Percentiles rank a stretch among this genome's conserved stretches.
phyloP scores from a whole-genome alignment of 64 coral and sea anemone genomes.

The Montipora sp. region DNA sequence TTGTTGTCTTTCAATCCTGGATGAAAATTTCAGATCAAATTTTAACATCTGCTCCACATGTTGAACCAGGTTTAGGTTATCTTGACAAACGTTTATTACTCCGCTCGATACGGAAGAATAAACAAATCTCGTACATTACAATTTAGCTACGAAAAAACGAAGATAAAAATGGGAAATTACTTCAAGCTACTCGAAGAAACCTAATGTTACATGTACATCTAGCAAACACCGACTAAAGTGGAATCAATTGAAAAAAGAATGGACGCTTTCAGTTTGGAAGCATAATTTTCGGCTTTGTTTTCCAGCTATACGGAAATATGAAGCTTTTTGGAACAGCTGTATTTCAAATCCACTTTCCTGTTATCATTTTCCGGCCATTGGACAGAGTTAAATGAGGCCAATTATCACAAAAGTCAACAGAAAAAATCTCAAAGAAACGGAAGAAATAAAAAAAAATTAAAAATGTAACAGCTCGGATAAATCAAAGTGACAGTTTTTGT shows the following conservation, averaged over 20 bases:
- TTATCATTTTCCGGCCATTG: neutral
- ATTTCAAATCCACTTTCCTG: neutral
- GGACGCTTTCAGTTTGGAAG: neutral
- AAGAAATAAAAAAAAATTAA: neutral
- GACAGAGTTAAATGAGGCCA: neutral
- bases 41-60: constrained; percentile 17
- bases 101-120: neutral
- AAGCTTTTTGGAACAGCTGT: constrained; percentile 1
- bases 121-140: neutral
- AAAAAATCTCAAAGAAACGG: neutral
- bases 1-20: neutral
- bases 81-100: neutral
- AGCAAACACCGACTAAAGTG: neutral
- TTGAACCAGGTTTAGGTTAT: neutral
- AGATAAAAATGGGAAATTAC: too few species aligned
- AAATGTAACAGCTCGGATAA: neutral
- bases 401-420: neutral
- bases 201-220: neutral
- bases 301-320: neutral
- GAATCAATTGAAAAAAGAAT: neutral
- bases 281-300: neutral
- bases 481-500: neutral
- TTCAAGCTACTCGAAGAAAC: too few species aligned
- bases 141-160: neutral
- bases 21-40: neutral